phyloP scores from a whole-genome alignment of 1,140 invertebrate species.

The Lineus longissimus region DNA sequence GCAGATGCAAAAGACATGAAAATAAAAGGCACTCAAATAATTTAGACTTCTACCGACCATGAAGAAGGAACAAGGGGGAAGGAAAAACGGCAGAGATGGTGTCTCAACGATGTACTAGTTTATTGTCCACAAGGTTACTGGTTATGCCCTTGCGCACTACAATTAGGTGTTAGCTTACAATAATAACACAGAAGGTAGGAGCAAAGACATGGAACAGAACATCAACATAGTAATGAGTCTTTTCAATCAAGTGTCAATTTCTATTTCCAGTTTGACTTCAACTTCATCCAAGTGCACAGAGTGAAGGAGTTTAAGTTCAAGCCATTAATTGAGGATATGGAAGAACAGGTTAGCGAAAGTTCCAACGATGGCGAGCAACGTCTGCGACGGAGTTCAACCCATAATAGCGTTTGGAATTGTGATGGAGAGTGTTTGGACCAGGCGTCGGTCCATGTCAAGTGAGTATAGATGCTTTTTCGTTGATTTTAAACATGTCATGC shows the following conservation, averaged over 20 bases:
- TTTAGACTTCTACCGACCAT: too few relatives aligned
- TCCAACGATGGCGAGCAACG: constrained; percentile 6
- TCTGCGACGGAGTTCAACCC: neutral
- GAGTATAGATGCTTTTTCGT: too few relatives aligned
- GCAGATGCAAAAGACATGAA: too few relatives aligned
- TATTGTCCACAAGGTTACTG: too few relatives aligned
- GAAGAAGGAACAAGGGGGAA: too few relatives aligned
- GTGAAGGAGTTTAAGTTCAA: constrained; percentile 72
- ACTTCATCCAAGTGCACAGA: constrained; percentile 73
- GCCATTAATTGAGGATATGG: constrained; percentile 42
- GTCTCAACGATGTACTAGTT: too few relatives aligned
- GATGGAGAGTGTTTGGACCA: constrained; percentile 76
- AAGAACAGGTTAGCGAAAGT: constrained; percentile 16
- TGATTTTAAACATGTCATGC: too few relatives aligned
- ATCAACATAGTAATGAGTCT: neutral
- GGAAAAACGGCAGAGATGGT: too few relatives aligned
- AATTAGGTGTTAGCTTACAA: too few relatives aligned
- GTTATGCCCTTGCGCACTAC: too few relatives aligned
- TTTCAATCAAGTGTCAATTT: neutral
- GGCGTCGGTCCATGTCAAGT: constrained; percentile 69
- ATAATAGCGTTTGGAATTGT: constrained; percentile 71
- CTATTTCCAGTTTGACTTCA: constrained; percentile 64
- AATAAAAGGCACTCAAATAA: too few relatives aligned
- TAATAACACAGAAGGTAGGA: neutral
- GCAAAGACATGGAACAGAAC: neutral